Evolutionary conservation across 2,888 invertebrate species (phyloP).

Genomic region (Leptinotarsa peninsularis): DNA sequence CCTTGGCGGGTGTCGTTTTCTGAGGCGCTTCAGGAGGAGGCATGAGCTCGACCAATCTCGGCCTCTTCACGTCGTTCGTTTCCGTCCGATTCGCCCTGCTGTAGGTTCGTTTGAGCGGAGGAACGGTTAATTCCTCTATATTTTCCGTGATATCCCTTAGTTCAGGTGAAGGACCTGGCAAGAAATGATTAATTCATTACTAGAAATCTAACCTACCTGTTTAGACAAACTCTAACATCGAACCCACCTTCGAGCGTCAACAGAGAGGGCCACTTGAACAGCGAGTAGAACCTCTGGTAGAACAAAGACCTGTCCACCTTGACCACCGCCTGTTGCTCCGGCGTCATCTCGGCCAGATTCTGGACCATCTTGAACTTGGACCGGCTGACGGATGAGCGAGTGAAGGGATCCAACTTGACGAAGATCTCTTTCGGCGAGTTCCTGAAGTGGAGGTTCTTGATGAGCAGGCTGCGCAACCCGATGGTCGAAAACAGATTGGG

Average conservation of each 20-base stretch:
- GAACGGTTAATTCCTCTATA: neutral
- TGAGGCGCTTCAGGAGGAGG: neutral
- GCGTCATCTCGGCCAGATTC: neutral
- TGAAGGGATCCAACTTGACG: neutral
- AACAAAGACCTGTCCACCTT: conserved; percentile 41
- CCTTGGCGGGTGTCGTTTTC: neutral
- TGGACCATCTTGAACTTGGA: conserved; percentile 15
- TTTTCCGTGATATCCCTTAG: conserved; percentile 20
- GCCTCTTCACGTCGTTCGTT: neutral
- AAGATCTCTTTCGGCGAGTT: conserved; percentile 24
- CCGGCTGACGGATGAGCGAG: neutral
- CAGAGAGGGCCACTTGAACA: conserved; percentile 50
- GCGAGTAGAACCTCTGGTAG: conserved; percentile 41
- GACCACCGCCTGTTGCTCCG: conserved; percentile 2
- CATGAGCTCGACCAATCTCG: neutral
- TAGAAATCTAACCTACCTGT: too few species aligned
- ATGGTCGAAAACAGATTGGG: conserved; percentile 51
- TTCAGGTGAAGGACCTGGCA: conserved; percentile 22
- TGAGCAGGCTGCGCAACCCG: conserved; percentile 50
- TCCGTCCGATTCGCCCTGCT: conserved; percentile 12
- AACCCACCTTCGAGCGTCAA: conserved; percentile 39
- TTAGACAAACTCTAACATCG: too few species aligned
- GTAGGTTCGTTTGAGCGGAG: conserved; percentile 34
- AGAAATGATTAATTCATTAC: neutral
- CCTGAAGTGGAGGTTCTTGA: conserved; percentile 45